A percentile compares a stretch with the other conserved stretches of the same genome.
phyloP scores from a whole-genome alignment of 2,113 vertebrate species.

The Diadophis punctatus region DNA sequence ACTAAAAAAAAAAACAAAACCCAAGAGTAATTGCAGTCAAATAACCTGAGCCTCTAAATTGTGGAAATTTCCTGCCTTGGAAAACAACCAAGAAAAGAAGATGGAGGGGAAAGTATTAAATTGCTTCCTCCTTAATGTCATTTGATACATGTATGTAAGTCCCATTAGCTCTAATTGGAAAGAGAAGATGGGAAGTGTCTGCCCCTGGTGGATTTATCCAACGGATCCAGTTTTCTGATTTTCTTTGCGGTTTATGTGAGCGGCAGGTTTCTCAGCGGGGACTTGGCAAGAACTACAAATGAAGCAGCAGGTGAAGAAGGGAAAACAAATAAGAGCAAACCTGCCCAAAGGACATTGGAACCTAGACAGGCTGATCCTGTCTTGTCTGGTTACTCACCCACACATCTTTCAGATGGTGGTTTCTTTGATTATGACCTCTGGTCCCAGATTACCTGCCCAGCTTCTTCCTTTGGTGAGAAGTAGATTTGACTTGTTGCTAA shows the following conservation, averaged over 20 bases:
- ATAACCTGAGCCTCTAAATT: not conserved
- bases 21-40: not conserved
- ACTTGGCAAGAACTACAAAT: not conserved
- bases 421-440: not conserved
- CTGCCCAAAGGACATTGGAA: not conserved
- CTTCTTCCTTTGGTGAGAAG: not conserved
- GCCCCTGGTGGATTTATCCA: conserved; percentile 1
- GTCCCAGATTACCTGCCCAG: not conserved
- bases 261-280: not conserved
- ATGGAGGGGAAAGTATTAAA: not conserved
- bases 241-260: not conserved
- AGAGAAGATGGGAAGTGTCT: not conserved
- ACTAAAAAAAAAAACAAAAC: too few relatives aligned
- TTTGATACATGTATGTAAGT: conserved; percentile 1
- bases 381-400: not conserved
- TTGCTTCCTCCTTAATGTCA: conserved; percentile 5
- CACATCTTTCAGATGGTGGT: not conserved
- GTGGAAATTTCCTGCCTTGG: not conserved
- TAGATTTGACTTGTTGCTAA: not conserved
- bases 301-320: not conserved
- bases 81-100: not conserved
- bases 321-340: not conserved
- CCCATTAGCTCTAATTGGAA: conserved; percentile 31
- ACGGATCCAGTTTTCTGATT: not conserved
- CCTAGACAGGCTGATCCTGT: not conserved